A percentile compares a stretch with the other conserved stretches of the same genome.
phyloP scores from a whole-genome alignment of 2,113 vertebrate genomes.

The Pholis gunnellus region DNA sequence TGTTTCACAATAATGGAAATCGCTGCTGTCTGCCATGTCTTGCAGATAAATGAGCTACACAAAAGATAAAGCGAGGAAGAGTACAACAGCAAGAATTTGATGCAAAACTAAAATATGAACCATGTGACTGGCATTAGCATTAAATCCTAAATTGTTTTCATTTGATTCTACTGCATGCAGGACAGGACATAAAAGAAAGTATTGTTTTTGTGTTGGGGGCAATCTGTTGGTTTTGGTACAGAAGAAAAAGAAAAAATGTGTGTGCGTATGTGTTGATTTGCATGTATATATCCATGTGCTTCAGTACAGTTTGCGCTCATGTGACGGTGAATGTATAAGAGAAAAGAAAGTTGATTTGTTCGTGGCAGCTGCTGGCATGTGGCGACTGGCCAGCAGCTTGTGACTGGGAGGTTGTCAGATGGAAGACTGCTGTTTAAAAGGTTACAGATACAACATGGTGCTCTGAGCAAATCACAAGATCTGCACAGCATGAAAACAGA shows the following conservation, averaged over 20 bases:
- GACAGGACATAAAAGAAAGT: not conserved
- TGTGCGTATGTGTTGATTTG: not conserved
- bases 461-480: conserved; percentile 86
- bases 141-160: not conserved
- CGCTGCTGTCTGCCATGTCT: not conserved
- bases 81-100: not conserved
- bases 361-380: conserved; percentile 73
- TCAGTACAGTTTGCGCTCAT: conserved; percentile 46
- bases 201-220: not conserved
- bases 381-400: conserved; percentile 81
- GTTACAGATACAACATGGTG: conserved; percentile 79
- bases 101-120: not conserved
- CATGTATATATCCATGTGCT: not conserved
- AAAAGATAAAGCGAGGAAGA: not conserved
- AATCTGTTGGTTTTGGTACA: not conserved
- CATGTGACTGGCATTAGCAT: not conserved
- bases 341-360: conserved; percentile 60
- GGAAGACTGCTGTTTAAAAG: conserved; percentile 81
- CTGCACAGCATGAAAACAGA: conserved; percentile 51
- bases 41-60: conserved; percentile 10
- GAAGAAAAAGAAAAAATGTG: not conserved
- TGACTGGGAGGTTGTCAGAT: conserved; percentile 79
- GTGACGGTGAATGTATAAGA: conserved; percentile 60
- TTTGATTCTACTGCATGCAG: not conserved
- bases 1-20: conserved; percentile 26